A percentile compares a stretch with the other conserved stretches of the same genome.
Conservation (phyloP, 1,140 invertebrate species). For the Nebria ingens region DNA sequence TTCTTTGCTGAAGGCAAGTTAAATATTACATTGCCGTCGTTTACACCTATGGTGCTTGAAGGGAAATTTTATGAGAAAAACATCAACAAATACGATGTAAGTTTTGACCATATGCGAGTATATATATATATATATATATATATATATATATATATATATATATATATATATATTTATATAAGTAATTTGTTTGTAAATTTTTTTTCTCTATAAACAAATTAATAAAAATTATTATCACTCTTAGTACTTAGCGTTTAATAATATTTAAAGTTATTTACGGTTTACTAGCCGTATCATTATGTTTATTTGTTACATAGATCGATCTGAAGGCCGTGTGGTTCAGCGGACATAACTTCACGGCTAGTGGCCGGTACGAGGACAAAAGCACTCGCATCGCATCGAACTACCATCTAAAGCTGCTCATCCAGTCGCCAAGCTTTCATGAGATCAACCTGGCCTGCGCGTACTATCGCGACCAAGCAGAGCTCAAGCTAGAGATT, state of each 20-base stretch:
- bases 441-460: constrained; percentile 50
- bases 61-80: constrained; percentile 45
- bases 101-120: constrained; percentile 25
- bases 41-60: constrained; percentile 45
- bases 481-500: constrained; percentile 46
- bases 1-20: constrained; percentile 41
- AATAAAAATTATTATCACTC: too few species aligned
- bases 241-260: too few species aligned
- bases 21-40: constrained; percentile 50
- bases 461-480: constrained; percentile 47
- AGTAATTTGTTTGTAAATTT: too few species aligned
- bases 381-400: constrained; percentile 47
- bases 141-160: too few species aligned
- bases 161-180: too few species aligned
- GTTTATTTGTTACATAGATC: constrained; percentile 35
- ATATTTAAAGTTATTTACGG: constrained; percentile 12
- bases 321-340: constrained; percentile 65
- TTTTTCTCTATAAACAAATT: too few species aligned
- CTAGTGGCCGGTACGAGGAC: constrained; percentile 60
- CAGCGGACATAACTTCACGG: constrained; percentile 57
- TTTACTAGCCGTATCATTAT: background rate
- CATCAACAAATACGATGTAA: constrained; percentile 45
- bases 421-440: constrained; percentile 58
- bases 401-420: constrained; percentile 54
- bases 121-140: too few species aligned